phyloP scores from a whole-genome alignment of 1,140 invertebrate species.

The Ips nitidus region DNA sequence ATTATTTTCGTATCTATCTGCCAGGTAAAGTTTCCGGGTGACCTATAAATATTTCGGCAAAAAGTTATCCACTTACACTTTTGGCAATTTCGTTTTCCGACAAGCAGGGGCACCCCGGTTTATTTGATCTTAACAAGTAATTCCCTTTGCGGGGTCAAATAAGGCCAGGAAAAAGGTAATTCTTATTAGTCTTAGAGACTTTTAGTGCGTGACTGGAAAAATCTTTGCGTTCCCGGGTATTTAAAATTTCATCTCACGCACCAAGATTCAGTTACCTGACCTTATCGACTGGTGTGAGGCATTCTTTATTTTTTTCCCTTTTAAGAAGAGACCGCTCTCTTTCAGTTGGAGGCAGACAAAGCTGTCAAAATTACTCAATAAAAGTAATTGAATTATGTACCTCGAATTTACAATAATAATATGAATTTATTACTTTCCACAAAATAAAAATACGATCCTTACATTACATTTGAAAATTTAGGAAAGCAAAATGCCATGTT shows the following conservation, averaged over 20 bases:
- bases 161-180: constrained; percentile 26
- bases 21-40: neutral
- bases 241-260: constrained; percentile 24
- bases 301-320: constrained; percentile 4
- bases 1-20: neutral
- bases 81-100: constrained; percentile 16
- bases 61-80: neutral
- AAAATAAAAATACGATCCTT: no score
- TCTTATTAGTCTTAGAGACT: constrained; percentile 35
- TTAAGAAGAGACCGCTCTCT: no score
- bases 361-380: no score
- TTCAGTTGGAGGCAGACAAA: no score
- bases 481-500: no score
- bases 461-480: no score
- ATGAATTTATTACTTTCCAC: no score
- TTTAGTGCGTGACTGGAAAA: constrained; percentile 34
- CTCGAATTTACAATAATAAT: no score
- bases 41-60: constrained; percentile 1
- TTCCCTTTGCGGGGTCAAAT: constrained; percentile 32
- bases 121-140: constrained; percentile 32
- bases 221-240: neutral
- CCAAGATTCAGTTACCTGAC: constrained; percentile 33
- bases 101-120: neutral
- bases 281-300: constrained; percentile 6
- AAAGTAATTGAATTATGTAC: no score